Evolutionary conservation across 2,888 invertebrate genomes (phyloP).

Genomic region (Amorpha juglandis): DNA sequence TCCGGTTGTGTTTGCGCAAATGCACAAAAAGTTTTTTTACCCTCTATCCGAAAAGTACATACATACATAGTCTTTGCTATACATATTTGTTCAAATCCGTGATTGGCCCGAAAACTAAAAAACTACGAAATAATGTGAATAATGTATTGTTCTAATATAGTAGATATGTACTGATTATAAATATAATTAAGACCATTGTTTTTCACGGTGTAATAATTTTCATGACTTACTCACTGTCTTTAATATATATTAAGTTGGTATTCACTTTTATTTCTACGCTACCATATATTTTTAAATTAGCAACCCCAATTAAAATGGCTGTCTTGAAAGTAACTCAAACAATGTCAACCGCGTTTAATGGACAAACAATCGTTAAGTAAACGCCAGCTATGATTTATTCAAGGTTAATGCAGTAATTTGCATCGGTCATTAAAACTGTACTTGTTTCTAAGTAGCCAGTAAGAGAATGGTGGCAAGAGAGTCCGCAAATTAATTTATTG

Average conservation of each 20-base stretch:
- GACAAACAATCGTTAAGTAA: slow-evolving; percentile 41
- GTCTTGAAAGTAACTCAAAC: slow-evolving; percentile 37
- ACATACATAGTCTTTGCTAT: too few relatives aligned
- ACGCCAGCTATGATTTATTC: slow-evolving; percentile 48
- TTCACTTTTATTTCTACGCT: background rate
- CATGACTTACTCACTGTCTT: background rate
- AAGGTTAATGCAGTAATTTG: slow-evolving; percentile 52
- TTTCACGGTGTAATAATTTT: too few relatives aligned
- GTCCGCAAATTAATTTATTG: slow-evolving; percentile 8
- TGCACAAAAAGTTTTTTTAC: too few relatives aligned
- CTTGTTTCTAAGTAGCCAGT: slow-evolving; percentile 35
- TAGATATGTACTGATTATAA: too few relatives aligned
- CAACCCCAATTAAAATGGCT: background rate
- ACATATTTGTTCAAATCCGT: too few relatives aligned
- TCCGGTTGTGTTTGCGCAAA: too few relatives aligned
- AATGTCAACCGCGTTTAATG: slow-evolving; percentile 37
- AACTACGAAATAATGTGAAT: too few relatives aligned
- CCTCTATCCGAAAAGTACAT: too few relatives aligned
- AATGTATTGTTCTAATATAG: too few relatives aligned
- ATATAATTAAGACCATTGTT: too few relatives aligned
- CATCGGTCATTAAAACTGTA: slow-evolving; percentile 42
- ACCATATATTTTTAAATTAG: background rate
- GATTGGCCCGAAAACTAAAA: too few relatives aligned
- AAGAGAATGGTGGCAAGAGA: slow-evolving; percentile 36
- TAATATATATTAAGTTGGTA: too few relatives aligned